phyloP scores from a whole-genome alignment of 2,797 vertebrate genomes.

The Leucoraja ocellata region DNA sequence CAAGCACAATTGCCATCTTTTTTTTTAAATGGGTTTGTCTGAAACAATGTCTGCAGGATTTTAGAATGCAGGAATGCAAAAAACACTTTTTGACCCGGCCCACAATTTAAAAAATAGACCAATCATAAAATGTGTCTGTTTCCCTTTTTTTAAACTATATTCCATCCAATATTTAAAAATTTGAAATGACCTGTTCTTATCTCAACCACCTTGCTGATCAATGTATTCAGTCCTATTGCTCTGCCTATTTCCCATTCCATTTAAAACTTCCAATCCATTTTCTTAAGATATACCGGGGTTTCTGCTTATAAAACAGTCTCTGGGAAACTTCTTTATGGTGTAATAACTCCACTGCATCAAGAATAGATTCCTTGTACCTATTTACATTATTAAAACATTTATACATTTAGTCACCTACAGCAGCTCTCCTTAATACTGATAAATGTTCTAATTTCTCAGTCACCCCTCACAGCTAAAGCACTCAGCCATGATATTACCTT shows the following conservation, averaged over 20 bases:
- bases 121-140: too few species aligned
- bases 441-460: not conserved
- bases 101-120: too few species aligned
- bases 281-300: not conserved
- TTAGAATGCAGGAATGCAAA: not conserved
- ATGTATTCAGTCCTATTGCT: not conserved
- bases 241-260: not conserved
- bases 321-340: not conserved
- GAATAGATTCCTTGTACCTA: not conserved
- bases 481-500: not conserved
- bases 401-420: not conserved
- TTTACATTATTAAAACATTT: not conserved
- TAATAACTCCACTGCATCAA: not conserved
- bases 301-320: not conserved
- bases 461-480: not conserved
- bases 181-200: not conserved
- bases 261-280: not conserved
- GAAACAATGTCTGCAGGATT: not conserved
- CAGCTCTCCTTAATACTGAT: not conserved
- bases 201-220: not conserved
- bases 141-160: too few species aligned
- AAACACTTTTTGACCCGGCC: not conserved
- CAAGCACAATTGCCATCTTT: not conserved
- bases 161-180: too few species aligned
- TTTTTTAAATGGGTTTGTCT: not conserved